A percentile compares a stretch with the other conserved stretches of the same genome.
Evolutionary conservation across 2,113 vertebrate species (phyloP).

Genomic region (Aplodontia rufa): DNA sequence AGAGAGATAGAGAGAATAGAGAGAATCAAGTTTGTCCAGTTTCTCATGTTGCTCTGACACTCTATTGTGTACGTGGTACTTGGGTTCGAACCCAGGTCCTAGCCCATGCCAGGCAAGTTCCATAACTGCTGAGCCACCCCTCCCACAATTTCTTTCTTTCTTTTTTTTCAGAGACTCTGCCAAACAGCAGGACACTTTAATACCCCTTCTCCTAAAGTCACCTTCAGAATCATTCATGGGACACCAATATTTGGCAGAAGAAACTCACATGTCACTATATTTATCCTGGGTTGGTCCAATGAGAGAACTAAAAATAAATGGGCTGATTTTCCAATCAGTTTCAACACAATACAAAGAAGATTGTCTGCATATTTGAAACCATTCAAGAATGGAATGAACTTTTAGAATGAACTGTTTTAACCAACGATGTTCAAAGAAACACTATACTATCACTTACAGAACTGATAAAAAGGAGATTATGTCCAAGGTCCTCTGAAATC

Average conservation of each 20-base stretch:
- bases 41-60: no score
- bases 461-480: neutral
- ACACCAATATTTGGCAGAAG: slow-evolving; percentile 14
- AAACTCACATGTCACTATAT: neutral
- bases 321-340: neutral
- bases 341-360: neutral
- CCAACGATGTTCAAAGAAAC: neutral
- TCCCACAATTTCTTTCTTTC: no score
- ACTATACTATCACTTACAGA: neutral
- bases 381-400: neutral
- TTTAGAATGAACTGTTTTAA: neutral
- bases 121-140: no score
- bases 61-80: no score
- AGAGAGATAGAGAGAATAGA: no score
- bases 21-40: no score
- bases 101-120: no score
- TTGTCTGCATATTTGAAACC: neutral
- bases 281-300: neutral
- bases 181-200: neutral
- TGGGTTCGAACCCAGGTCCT: no score
- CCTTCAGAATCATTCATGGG: neutral
- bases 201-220: neutral
- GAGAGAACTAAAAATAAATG: slow-evolving; percentile 5
- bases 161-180: neutral
- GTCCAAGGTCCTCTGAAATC: neutral